Percentiles rank a stretch among this genome's conserved stretches.
Conservation (phyloP, 2,797 vertebrate genomes). For the Pterois miles region DNA sequence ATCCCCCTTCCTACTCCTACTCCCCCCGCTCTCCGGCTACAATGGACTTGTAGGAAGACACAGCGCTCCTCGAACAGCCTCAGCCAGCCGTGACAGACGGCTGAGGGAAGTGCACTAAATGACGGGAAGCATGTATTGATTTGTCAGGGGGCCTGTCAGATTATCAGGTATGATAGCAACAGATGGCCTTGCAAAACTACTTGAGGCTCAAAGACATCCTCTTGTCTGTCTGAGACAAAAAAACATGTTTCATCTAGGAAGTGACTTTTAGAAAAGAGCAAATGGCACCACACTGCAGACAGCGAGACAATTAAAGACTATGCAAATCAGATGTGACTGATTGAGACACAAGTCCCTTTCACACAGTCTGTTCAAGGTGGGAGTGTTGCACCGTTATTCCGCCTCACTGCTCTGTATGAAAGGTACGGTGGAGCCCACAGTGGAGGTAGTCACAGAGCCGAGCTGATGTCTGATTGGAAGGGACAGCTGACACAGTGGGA, state of each 20-base stretch:
- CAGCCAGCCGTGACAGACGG: neutral
- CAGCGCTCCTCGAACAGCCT: neutral
- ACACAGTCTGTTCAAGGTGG: no score
- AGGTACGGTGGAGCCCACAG: no score
- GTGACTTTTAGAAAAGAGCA: neutral
- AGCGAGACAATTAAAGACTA: neutral
- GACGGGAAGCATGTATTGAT: slow-evolving; percentile 18
- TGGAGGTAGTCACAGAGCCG: no score
- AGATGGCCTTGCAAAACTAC: neutral
- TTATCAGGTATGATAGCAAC: slow-evolving; percentile 32
- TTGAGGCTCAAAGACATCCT: neutral
- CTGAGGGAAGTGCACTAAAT: neutral
- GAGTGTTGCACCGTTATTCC: no score
- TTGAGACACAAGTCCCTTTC: neutral
- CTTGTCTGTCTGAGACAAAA: neutral
- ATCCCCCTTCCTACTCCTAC: neutral
- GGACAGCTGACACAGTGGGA: no score
- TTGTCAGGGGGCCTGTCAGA: slow-evolving; percentile 24
- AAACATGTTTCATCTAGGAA: slow-evolving; percentile 6
- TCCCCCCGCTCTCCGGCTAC: neutral
- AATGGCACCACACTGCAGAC: neutral
- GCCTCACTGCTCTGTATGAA: no score
- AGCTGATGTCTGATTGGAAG: no score
- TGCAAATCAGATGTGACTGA: slow-evolving; percentile 9
- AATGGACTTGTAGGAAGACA: neutral